Evolutionary conservation across 2,888 invertebrate species (phyloP), one percentile per base, ranked within the genome.

Genomic region (Leptinotarsa haldemani): DNA sequence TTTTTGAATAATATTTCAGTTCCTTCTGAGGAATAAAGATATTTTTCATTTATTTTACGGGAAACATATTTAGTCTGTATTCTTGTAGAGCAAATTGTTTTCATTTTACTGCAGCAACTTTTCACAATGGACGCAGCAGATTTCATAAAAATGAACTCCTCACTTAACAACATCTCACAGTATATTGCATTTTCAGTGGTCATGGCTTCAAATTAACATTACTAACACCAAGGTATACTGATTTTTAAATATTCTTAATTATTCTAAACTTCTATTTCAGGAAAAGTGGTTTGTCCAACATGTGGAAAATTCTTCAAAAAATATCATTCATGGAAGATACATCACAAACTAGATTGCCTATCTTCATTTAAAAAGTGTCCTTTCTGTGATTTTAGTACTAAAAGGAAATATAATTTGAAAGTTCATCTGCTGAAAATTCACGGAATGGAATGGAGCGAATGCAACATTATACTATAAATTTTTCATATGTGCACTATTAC

Each of bases 241-340:
- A 56, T 15, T 20, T 4, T 20, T 61, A 22, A 9, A 61, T 16
- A 16, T 16, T 25, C 9, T 40, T 25, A 40, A 61, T 61, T n/a
- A 61, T 61, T 25, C 0, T n/a, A 3, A n/a, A n/a, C 30, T 30
- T 61, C n/a, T 3, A 30, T 61, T 61, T 40, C 61, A 61, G 61
- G 30, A 4, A 61, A 61, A 61, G 72, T 72, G n/a, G 9, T 46
- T 13, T 84, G 83, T 69, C 75, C 76, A 9, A 74, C 70, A 20
- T 84, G 84, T 72, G 79, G 80, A 40, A 84, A 83, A 75, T 70
- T 67, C 16, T 85, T 84, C 75, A 84, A 85, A 76, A 84, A 84
- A 71, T 70, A 76, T 40, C 82, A 82, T 70, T 83, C 83, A 66
- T 76, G 84, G 69, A 78, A 83, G 25, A 82, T 83, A 1, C 85